These are phyloP conservation scores for Meghimatium bilineatum DNA, from an alignment of 2,888 invertebrate genomes.

Conservation along the genomic window DNA sequence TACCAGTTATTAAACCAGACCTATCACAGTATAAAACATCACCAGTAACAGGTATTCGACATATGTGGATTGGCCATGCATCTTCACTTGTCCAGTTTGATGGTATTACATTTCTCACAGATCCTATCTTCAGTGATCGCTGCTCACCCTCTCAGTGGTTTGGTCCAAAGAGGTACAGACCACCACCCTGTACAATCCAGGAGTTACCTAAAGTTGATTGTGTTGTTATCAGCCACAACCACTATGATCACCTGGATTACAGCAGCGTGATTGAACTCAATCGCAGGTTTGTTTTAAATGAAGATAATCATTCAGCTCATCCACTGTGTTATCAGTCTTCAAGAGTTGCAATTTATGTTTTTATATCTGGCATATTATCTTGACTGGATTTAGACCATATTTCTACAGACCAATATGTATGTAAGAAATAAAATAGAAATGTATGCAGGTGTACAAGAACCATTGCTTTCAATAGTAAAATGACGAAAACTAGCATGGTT, in stretches of 20 bases:
- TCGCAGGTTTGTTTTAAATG: slow-evolving; percentile 41
- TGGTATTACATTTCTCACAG: slow-evolving; percentile 77
- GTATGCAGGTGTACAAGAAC: too few species aligned
- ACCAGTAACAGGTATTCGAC: slow-evolving; percentile 63
- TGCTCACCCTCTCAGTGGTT: slow-evolving; percentile 72
- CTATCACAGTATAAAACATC: slow-evolving; percentile 55
- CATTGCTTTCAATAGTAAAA: too few species aligned
- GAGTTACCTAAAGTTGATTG: slow-evolving; percentile 78
- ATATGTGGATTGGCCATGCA: slow-evolving; percentile 79
- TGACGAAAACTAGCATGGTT: too few species aligned
- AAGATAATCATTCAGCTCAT: too few species aligned
- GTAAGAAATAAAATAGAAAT: too few species aligned
- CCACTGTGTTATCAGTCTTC: too few species aligned
- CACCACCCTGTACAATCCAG: slow-evolving; percentile 67
- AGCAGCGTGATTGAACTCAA: slow-evolving; percentile 69
- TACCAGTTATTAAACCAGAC: slow-evolving; percentile 71
- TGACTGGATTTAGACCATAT: too few species aligned
- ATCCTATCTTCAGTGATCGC: slow-evolving; percentile 78
- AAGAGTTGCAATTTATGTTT: too few species aligned
- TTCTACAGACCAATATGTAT: too few species aligned
- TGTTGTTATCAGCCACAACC: slow-evolving; percentile 79
- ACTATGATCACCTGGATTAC: slow-evolving; percentile 79
- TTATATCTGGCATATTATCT: too few species aligned
- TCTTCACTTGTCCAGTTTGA: slow-evolving; percentile 78
- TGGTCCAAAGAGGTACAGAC: slow-evolving; percentile 77